These are phyloP conservation scores for Drusus annulatus DNA, from an alignment of 1,140 invertebrate genomes.

Conservation along the genomic window DNA sequence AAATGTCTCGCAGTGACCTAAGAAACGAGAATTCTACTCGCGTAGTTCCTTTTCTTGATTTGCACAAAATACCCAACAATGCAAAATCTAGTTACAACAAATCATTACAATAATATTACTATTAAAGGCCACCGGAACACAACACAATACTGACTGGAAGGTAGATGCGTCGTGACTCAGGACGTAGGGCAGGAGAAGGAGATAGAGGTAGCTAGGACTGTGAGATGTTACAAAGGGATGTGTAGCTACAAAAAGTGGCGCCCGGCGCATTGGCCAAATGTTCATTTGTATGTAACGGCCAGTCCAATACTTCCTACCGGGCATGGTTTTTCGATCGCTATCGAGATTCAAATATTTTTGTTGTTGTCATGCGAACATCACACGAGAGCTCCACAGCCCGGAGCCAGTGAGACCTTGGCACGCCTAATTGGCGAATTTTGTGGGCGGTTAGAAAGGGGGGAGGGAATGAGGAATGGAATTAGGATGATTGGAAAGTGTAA, in stretches of 20 bases:
- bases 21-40: too few species aligned
- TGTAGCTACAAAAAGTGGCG: conserved; percentile 38
- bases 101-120: background rate
- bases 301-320: background rate
- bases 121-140: background rate
- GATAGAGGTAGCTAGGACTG: background rate
- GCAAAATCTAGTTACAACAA: too few species aligned
- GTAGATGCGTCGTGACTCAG: conserved; percentile 34
- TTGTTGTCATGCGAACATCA: background rate
- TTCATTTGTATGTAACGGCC: conserved; percentile 58
- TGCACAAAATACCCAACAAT: too few species aligned
- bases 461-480: background rate
- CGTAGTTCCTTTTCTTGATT: too few species aligned
- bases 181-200: background rate
- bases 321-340: conserved; percentile 12
- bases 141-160: conserved; percentile 42
- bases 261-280: conserved; percentile 53
- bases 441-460: background rate
- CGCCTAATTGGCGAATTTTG: background rate
- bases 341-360: background rate
- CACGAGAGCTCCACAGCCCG: background rate
- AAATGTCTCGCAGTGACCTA: too few species aligned
- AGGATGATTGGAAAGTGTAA: background rate
- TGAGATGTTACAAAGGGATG: conserved; percentile 38
- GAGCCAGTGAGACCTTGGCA: background rate